Percentiles rank a stretch among this genome's conserved stretches.
Conservation (phyloP, 1,140 invertebrate species). For the Drosophila nasuta region DNA sequence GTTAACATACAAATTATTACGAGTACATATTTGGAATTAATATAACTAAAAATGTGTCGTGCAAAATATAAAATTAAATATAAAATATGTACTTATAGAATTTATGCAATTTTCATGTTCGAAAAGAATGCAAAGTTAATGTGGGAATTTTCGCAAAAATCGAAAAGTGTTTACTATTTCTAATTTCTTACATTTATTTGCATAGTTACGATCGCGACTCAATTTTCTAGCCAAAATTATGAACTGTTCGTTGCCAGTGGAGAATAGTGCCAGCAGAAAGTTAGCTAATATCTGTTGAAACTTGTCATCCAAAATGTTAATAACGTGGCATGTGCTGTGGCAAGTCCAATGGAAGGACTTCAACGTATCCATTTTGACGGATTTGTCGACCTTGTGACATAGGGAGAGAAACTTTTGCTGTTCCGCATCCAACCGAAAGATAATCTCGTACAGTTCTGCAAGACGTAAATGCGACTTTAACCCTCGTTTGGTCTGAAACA, state of each 20-base stretch:
- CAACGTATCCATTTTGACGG: not conserved
- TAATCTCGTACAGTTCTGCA: slow-evolving; percentile 15
- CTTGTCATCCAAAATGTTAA: slow-evolving; percentile 22
- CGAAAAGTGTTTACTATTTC: slow-evolving; percentile 8
- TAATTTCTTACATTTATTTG: slow-evolving; percentile 1
- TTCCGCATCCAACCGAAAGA: slow-evolving; percentile 32
- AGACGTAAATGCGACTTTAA: not conserved
- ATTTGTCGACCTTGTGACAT: slow-evolving; percentile 1
- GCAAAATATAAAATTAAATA: slow-evolving; percentile 1
- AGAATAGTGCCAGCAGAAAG: slow-evolving; percentile 19
- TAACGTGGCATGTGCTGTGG: slow-evolving; percentile 23
- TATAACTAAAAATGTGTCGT: too few relatives aligned
- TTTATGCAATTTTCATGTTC: not conserved
- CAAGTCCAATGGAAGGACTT: slow-evolving; percentile 39
- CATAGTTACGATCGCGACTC: slow-evolving; percentile 20
- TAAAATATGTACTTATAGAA: not conserved
- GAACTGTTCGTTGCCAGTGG: not conserved
- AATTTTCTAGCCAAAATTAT: slow-evolving; percentile 26
- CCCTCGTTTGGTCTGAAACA: not conserved
- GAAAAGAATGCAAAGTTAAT: too few relatives aligned
- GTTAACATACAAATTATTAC: too few relatives aligned
- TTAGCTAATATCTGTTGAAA: slow-evolving; percentile 26
- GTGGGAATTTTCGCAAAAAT: not conserved
- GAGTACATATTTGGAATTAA: too few relatives aligned
- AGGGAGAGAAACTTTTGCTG: slow-evolving; percentile 36